Evolutionary conservation across 2,113 vertebrate species (phyloP).

Genomic region (Ciconia maguari): DNA sequence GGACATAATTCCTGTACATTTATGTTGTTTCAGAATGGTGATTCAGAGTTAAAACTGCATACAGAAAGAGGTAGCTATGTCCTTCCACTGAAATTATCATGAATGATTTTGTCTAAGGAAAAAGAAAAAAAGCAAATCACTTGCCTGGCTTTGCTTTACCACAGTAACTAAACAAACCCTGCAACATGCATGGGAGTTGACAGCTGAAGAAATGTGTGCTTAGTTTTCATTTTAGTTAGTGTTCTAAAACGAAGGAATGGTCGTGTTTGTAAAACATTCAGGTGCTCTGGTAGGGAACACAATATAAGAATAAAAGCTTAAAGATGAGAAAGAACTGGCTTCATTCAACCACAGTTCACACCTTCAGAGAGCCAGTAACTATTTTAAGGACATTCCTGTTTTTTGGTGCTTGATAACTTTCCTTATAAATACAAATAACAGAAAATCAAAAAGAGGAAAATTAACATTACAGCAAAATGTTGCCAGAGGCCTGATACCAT

Average conservation of each 20-base stretch:
- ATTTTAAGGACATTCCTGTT: not conserved
- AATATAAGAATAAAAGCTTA: not conserved
- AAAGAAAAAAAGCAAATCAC: not conserved
- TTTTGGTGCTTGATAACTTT: not conserved
- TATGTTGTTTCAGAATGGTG: not conserved
- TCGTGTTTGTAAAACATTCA: not conserved
- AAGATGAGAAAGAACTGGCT: not conserved
- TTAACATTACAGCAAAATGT: conserved; percentile 10
- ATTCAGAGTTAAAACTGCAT: not conserved
- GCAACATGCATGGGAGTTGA: not conserved
- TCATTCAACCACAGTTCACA: not conserved
- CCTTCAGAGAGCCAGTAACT: not conserved
- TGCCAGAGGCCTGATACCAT: not conserved
- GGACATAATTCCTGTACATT: not conserved
- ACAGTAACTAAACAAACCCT: not conserved
- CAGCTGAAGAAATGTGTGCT: not conserved
- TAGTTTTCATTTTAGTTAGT: not conserved
- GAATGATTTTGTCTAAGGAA: not conserved
- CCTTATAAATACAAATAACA: conserved; percentile 18
- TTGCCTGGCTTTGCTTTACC: not conserved
- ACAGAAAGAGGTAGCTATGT: not conserved
- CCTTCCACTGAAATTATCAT: not conserved
- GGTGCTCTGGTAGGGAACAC: not conserved
- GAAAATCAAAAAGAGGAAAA: conserved; percentile 1
- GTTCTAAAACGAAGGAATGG: not conserved